Percentiles rank a stretch among this genome's conserved stretches.
These are phyloP conservation scores for Channa argus DNA, from an alignment of 2,113 vertebrate genomes.

Conservation along the genomic window DNA sequence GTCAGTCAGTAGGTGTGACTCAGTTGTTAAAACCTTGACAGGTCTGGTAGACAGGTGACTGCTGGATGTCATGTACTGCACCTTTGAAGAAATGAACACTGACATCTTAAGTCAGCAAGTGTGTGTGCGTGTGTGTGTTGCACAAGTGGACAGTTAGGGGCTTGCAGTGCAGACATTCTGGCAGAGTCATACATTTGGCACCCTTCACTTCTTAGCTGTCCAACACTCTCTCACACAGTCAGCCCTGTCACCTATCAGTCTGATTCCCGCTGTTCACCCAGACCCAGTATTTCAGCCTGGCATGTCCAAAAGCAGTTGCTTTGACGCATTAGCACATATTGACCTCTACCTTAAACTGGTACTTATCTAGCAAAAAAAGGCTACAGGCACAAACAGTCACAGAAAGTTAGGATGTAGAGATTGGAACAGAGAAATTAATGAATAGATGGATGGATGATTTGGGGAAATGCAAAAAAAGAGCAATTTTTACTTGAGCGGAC, in stretches of 20 bases:
- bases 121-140: neutral
- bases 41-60: constrained; percentile 37
- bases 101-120: constrained; percentile 12
- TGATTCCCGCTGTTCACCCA: constrained; percentile 29
- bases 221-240: constrained; percentile 19
- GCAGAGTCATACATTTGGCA: constrained; percentile 44
- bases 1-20: constrained; percentile 24
- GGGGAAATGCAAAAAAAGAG: neutral
- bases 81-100: constrained; percentile 32
- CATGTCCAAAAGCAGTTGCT: constrained; percentile 39
- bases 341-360: constrained; percentile 35
- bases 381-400: constrained; percentile 3
- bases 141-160: constrained; percentile 25
- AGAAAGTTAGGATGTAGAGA: neutral
- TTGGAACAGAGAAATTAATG: neutral
- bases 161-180: constrained; percentile 34
- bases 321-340: constrained; percentile 47
- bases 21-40: constrained; percentile 31
- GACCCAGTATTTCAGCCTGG: constrained; percentile 32
- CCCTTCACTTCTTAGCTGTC: constrained; percentile 48
- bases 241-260: constrained; percentile 46
- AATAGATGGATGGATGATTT: neutral
- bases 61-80: constrained; percentile 19
- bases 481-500: neutral
- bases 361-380: constrained; percentile 23